phyloP scores from a whole-genome alignment of 2,113 vertebrate genomes.

The Eptesicus fuscus region DNA sequence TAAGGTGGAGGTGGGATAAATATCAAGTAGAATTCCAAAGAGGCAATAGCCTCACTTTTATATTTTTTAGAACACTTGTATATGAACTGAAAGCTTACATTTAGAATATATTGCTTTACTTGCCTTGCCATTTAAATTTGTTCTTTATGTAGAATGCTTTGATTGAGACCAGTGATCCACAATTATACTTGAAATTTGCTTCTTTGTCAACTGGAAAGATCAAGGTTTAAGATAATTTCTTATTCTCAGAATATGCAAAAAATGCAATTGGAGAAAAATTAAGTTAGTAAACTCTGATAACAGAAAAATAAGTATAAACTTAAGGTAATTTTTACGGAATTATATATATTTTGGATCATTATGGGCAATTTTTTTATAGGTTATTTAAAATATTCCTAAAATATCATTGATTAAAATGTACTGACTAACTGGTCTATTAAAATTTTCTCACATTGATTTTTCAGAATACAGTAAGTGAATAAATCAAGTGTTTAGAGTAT shows the following conservation, averaged over 20 bases:
- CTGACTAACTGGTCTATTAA: background rate
- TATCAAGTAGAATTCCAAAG: background rate
- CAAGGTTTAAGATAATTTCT: background rate
- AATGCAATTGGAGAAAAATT: background rate
- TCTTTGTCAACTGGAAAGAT: background rate
- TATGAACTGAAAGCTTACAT: background rate
- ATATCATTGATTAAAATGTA: background rate
- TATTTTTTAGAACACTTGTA: background rate
- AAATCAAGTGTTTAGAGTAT: background rate
- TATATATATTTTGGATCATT: background rate
- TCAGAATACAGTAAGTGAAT: background rate
- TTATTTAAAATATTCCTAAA: background rate
- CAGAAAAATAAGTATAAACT: background rate
- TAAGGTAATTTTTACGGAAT: background rate
- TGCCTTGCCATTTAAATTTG: background rate
- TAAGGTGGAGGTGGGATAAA: background rate
- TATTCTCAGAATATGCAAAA: background rate
- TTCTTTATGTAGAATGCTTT: background rate
- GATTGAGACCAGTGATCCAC: background rate
- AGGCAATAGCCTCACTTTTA: background rate
- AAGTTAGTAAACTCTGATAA: conserved; percentile 16
- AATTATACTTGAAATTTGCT: background rate
- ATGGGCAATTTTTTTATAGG: background rate
- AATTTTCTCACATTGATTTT: background rate
- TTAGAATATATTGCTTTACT: background rate